A percentile compares a stretch with the other conserved stretches of the same genome.
phyloP scores from a whole-genome alignment of 92 coral and sea anemone genomes.

The Heteractis magnifica region DNA sequence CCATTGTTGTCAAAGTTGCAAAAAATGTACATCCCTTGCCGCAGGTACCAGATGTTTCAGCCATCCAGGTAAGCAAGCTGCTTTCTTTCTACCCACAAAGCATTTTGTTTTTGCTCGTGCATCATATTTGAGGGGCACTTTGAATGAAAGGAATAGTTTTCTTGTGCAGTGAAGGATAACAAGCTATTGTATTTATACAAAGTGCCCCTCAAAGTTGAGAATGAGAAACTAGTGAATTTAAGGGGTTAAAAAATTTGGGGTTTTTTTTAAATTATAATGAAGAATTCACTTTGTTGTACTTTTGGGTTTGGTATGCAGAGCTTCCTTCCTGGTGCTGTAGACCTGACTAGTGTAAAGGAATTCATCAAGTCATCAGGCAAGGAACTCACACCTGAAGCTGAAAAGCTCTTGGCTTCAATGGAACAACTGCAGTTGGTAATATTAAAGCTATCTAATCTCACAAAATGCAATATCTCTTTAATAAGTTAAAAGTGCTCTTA shows the following conservation, averaged over 20 bases:
- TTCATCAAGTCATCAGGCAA: constrained; percentile 84
- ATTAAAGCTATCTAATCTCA: too few species aligned
- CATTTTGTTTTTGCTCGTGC: background rate
- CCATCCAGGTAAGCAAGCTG: constrained; percentile 9
- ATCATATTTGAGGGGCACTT: background rate
- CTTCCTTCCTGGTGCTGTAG: constrained; percentile 69
- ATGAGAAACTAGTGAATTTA: background rate
- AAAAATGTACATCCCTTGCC: constrained; percentile 40
- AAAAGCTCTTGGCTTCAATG: constrained; percentile 78
- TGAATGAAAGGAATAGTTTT: too few species aligned
- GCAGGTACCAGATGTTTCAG: constrained; percentile 20
- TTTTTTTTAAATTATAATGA: background rate
- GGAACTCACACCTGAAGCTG: constrained; percentile 86
- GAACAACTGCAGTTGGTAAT: constrained; percentile 85
- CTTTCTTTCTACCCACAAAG: too few species aligned
- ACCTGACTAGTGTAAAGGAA: constrained; percentile 73
- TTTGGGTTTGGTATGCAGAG: constrained; percentile 20
- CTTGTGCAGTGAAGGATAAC: too few species aligned
- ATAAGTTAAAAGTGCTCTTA: background rate
- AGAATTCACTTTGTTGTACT: background rate
- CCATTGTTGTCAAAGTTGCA: constrained; percentile 90
- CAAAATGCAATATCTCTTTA: background rate
- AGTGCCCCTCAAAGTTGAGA: background rate
- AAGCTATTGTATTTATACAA: background rate
- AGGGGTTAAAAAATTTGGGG: too few species aligned